Conservation (phyloP, 2,888 invertebrate species). For the Andrena haemorrhoa region DNA sequence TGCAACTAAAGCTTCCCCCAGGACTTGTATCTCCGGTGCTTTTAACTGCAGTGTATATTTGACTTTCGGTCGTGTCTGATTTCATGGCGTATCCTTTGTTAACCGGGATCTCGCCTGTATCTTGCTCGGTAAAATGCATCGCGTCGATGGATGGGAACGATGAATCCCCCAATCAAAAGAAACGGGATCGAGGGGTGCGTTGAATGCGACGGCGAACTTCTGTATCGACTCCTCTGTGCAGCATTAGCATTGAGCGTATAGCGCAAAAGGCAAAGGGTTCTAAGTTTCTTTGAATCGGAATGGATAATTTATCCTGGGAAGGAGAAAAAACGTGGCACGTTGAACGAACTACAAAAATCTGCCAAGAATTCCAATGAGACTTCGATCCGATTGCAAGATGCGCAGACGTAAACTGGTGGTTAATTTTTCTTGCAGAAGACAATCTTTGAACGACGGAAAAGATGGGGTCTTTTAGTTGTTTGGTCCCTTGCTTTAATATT, state of each 20-base stretch:
- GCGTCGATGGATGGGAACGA: constrained; percentile 5
- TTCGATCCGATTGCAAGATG: too few relatives aligned
- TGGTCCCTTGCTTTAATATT: too few relatives aligned
- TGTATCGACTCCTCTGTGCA: not conserved
- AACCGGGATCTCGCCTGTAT: not conserved
- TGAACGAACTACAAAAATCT: too few relatives aligned
- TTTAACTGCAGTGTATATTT: constrained; percentile 41
- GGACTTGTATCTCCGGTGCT: constrained; percentile 35
- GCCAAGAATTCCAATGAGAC: too few relatives aligned
- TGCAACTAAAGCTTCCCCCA: constrained; percentile 26
- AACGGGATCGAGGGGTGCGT: not conserved
- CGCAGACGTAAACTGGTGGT: too few relatives aligned
- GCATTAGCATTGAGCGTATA: not conserved
- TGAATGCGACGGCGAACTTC: not conserved
- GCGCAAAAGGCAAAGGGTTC: not conserved
- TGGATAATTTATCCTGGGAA: not conserved
- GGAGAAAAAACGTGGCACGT: not conserved
- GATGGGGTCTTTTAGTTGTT: too few relatives aligned
- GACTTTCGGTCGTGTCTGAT: constrained; percentile 47
- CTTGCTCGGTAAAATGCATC: constrained; percentile 21
- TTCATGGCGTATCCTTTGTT: constrained; percentile 34
- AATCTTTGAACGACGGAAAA: too few relatives aligned
- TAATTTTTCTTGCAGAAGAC: too few relatives aligned
- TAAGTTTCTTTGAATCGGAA: not conserved
- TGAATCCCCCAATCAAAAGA: constrained; percentile 22